phyloP scores from a whole-genome alignment of 2,113 vertebrate genomes.

The Uropsilus gracilis region DNA sequence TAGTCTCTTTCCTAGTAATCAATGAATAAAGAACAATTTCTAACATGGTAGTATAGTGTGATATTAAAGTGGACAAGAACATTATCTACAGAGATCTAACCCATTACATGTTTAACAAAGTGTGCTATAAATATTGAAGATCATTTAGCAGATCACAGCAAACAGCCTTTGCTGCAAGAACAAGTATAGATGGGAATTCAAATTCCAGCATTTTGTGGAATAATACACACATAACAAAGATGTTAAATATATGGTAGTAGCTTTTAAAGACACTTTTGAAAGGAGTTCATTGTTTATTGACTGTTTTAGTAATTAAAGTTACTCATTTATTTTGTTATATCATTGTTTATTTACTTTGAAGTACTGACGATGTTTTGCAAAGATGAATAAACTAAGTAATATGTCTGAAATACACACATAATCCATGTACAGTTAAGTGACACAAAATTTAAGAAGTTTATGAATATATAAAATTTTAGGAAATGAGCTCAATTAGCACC shows the following conservation, averaged over 20 bases:
- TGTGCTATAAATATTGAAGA: constrained; percentile 82
- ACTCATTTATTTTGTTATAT: not conserved
- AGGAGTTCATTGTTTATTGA: constrained; percentile 5
- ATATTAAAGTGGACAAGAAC: constrained; percentile 72
- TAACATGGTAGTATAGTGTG: constrained; percentile 72
- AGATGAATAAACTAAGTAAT: not conserved
- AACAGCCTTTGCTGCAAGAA: constrained; percentile 70
- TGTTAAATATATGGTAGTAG: constrained; percentile 46
- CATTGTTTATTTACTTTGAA: not conserved
- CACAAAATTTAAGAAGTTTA: not conserved
- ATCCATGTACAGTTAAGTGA: not conserved
- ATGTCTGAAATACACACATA: not conserved
- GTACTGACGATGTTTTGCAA: not conserved
- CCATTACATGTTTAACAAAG: constrained; percentile 84
- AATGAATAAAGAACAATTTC: constrained; percentile 72
- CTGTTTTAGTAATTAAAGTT: too few relatives aligned
- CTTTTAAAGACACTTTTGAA: constrained; percentile 61
- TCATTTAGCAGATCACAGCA: constrained; percentile 84
- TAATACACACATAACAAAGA: constrained; percentile 65
- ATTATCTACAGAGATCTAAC: constrained; percentile 81
- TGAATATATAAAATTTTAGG: not conserved
- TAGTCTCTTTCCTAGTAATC: constrained; percentile 59
- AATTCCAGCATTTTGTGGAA: constrained; percentile 52
- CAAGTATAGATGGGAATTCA: constrained; percentile 75
- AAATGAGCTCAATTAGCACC: not conserved